These are phyloP conservation scores for Agrypnus murinus DNA, from an alignment of 2,888 invertebrate species.

Conservation along the genomic window DNA sequence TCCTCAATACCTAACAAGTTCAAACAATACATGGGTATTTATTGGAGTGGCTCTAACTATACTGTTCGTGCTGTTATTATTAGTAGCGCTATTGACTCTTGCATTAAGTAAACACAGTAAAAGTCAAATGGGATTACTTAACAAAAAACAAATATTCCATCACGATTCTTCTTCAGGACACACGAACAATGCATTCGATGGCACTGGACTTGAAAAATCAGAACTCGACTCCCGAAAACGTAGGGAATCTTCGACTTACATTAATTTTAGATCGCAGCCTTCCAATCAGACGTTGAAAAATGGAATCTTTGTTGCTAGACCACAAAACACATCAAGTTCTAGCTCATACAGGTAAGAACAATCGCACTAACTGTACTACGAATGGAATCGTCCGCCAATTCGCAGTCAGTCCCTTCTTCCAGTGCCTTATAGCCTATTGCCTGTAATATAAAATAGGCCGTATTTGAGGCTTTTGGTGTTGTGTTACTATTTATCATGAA, in stretches of 20 bases:
- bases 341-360: slow-evolving; percentile 57
- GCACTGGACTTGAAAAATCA: slow-evolving; percentile 71
- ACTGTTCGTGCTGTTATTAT: slow-evolving; percentile 75
- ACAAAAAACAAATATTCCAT: slow-evolving; percentile 66
- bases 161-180: slow-evolving; percentile 60
- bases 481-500: no score
- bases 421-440: no score
- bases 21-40: slow-evolving; percentile 78
- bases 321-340: slow-evolving; percentile 62
- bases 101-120: slow-evolving; percentile 72
- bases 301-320: slow-evolving; percentile 58
- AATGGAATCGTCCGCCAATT: no score
- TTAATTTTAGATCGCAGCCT: slow-evolving; percentile 65
- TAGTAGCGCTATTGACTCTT: slow-evolving; percentile 73
- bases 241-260: slow-evolving; percentile 66
- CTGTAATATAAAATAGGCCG: no score
- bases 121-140: slow-evolving; percentile 60
- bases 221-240: slow-evolving; percentile 60
- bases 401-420: no score
- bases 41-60: slow-evolving; percentile 78
- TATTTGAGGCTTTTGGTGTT: no score
- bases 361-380: no score
- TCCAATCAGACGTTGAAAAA: slow-evolving; percentile 61
- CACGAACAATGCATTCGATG: slow-evolving; percentile 66
- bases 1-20: slow-evolving; percentile 75